Evolutionary conservation across 2,888 invertebrate species (phyloP).

Genomic region (Gastracanthus pulcherrimus): DNA sequence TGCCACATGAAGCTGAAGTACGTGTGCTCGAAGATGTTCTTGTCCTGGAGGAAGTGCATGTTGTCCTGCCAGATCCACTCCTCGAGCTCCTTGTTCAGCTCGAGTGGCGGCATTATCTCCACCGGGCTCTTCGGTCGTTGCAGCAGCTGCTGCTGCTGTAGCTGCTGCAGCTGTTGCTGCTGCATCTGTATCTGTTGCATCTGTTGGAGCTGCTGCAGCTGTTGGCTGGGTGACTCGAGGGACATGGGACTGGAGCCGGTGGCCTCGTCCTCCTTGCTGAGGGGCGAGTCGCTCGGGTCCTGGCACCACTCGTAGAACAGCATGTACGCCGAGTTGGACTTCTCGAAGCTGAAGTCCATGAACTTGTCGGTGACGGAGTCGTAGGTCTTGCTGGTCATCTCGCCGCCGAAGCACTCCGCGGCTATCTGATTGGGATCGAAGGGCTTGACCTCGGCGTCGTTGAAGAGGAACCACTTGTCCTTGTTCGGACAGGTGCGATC

Average conservation of each 20-base stretch:
- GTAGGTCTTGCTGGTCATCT: conserved; percentile 98
- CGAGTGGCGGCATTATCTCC: conserved; percentile 76
- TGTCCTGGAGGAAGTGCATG: conserved; percentile 95
- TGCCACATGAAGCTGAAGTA: conserved; percentile 99
- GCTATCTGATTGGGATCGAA: conserved; percentile 97
- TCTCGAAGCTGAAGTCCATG: conserved; percentile 98
- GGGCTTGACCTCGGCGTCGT: conserved; percentile 95
- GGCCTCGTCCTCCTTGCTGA: conserved; percentile 67
- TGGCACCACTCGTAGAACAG: conserved; percentile 93
- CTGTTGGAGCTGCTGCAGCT: conserved; percentile 59
- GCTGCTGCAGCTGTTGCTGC: conserved; percentile 61
- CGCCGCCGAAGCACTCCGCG: conserved; percentile 97
- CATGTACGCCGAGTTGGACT: conserved; percentile 99
- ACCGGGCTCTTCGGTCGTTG: neutral
- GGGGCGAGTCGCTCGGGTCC: conserved; percentile 64
- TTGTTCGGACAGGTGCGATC: conserved; percentile 85
- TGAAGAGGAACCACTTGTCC: conserved; percentile 95
- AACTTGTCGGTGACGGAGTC: conserved; percentile 98
- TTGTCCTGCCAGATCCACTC: conserved; percentile 99
- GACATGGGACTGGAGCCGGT: conserved; percentile 32
- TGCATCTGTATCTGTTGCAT: too few relatives aligned
- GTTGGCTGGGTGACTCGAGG: conserved; percentile 57
- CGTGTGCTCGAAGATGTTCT: conserved; percentile 96
- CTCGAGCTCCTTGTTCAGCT: conserved; percentile 88
- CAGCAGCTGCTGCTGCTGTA: conserved; percentile 59